phyloP scores from a whole-genome alignment of 2,888 invertebrate genomes.

The Platypus cylindrus region DNA sequence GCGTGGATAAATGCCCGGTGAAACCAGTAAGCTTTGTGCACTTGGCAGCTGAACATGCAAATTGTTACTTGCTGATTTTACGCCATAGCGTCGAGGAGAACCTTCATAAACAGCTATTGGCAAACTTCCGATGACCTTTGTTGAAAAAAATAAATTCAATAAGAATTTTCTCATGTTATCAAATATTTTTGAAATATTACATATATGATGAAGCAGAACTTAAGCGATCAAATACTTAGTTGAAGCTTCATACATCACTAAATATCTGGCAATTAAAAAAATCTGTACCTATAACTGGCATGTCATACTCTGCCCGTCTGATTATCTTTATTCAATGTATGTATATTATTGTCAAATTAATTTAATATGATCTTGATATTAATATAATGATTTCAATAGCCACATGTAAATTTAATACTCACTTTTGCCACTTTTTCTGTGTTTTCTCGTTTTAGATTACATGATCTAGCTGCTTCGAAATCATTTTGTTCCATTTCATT shows the following conservation, averaged over 20 bases:
- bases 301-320: too few species aligned
- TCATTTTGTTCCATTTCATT: conserved; percentile 20
- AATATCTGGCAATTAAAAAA: too few species aligned
- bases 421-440: conserved; percentile 38
- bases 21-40: conserved; percentile 43
- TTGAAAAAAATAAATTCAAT: neutral
- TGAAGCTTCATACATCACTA: too few species aligned
- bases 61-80: conserved; percentile 37
- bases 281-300: too few species aligned
- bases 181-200: neutral
- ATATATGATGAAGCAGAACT: neutral
- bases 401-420: neutral
- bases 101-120: conserved; percentile 92
- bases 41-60: conserved; percentile 43
- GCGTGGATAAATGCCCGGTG: conserved; percentile 60
- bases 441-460: conserved; percentile 27
- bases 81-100: conserved; percentile 76
- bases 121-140: conserved; percentile 57
- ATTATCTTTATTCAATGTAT: too few species aligned
- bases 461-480: conserved; percentile 26
- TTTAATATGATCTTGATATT: too few species aligned
- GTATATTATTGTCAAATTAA: neutral
- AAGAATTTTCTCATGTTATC: too few species aligned
- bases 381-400: too few species aligned
- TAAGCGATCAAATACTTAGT: too few species aligned